phyloP scores from a whole-genome alignment of 2,888 invertebrate species.

The Patella caerulea region DNA sequence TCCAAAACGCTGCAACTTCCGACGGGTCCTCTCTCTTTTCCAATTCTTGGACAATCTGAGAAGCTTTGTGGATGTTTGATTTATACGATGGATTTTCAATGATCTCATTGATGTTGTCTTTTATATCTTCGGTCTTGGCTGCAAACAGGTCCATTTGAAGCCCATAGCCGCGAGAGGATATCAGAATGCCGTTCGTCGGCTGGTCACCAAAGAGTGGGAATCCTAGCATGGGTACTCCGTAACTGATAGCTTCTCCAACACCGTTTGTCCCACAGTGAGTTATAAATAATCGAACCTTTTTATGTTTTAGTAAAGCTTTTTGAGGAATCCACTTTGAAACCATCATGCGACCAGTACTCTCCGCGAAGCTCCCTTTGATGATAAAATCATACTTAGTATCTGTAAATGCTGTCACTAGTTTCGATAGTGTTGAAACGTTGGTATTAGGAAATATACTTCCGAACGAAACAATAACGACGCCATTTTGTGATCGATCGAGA shows the following conservation, averaged over 20 bases:
- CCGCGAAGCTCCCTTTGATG: background rate
- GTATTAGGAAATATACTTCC: constrained; percentile 32
- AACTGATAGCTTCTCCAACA: constrained; percentile 50
- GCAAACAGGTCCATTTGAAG: constrained; percentile 32
- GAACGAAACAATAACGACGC: constrained; percentile 48
- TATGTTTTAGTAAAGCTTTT: constrained; percentile 50
- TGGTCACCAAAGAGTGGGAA: constrained; percentile 48
- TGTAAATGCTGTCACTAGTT: background rate
- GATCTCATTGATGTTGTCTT: constrained; percentile 30
- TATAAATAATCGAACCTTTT: constrained; percentile 45
- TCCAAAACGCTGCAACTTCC: constrained; percentile 50
- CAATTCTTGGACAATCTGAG: constrained; percentile 32
- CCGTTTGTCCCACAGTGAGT: constrained; percentile 55
- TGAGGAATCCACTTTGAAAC: constrained; percentile 49
- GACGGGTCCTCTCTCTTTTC: constrained; percentile 32
- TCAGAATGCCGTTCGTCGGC: constrained; percentile 38
- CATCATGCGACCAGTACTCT: constrained; percentile 19
- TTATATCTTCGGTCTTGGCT: constrained; percentile 34
- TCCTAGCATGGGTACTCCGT: constrained; percentile 52
- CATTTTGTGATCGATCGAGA: constrained; percentile 36
- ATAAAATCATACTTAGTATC: background rate
- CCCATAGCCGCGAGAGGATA: constrained; percentile 43
- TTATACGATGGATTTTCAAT: constrained; percentile 34
- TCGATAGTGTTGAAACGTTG: background rate
- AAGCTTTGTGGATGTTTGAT: constrained; percentile 36